Evolutionary conservation across 2,113 vertebrate species (phyloP).

Genomic region (Paradoxurus hermaphroditus): DNA sequence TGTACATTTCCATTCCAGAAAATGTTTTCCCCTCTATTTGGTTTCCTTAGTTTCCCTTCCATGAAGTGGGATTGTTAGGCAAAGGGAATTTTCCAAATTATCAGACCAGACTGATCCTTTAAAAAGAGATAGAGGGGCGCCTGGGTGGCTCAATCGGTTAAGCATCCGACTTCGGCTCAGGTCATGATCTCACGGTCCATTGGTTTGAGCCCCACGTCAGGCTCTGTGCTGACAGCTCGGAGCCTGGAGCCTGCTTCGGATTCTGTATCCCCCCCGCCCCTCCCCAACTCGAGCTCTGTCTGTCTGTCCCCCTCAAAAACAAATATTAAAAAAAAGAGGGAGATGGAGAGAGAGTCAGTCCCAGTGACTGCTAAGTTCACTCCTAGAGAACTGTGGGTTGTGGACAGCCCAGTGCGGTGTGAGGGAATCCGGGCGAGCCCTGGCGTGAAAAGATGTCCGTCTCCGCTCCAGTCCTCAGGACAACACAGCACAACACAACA

Average conservation of each 20-base stretch:
- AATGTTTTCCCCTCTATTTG: background rate
- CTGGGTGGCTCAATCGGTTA: no score
- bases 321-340: no score
- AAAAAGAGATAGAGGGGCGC: background rate
- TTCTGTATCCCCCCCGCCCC: no score
- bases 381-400: background rate
- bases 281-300: no score
- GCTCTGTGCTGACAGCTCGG: no score
- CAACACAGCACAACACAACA: background rate
- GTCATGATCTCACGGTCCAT: no score
- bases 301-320: no score
- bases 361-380: background rate
- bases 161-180: no score
- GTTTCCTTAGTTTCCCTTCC: background rate
- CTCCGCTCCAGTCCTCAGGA: background rate
- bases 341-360: background rate
- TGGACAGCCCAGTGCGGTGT: background rate
- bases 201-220: no score
- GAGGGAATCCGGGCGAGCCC: background rate
- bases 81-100: background rate
- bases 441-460: background rate
- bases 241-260: no score
- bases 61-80: background rate
- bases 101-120: background rate
- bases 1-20: background rate